Conservation (phyloP, 2,888 invertebrate genomes). For the Rhopalosiphum nymphaeae region DNA sequence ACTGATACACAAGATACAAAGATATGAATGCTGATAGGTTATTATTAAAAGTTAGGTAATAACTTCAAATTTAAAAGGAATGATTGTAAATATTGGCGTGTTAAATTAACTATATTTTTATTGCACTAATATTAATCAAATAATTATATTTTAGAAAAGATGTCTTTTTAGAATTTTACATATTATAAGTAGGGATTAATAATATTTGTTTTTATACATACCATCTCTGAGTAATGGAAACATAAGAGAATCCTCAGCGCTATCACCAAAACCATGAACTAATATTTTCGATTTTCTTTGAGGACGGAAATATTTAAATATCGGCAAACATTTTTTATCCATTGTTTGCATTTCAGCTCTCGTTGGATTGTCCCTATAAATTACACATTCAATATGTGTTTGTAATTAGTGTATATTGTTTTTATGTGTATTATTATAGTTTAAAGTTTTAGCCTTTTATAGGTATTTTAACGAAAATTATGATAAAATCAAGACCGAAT, state of each 20-base stretch:
- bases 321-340: conserved; percentile 68
- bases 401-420: not conserved
- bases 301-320: conserved; percentile 68
- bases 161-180: not conserved
- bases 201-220: conserved; percentile 58
- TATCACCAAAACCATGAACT: conserved; percentile 69
- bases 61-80: not conserved
- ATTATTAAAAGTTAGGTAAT: not conserved
- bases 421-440: not conserved
- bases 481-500: not conserved
- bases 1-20: no score
- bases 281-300: conserved; percentile 68
- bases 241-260: conserved; percentile 68
- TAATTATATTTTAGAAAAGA: not conserved
- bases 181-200: not conserved
- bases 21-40: no score
- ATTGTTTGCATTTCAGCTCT: conserved; percentile 67
- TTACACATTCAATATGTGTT: not conserved
- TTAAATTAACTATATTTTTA: not conserved
- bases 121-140: not conserved
- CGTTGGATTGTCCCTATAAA: conserved; percentile 67
- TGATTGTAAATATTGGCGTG: not conserved
- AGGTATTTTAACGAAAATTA: not conserved
- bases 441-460: not conserved
- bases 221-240: conserved; percentile 68